A percentile compares a stretch with the other conserved stretches of the same genome.
These are phyloP conservation scores for Stomorhina lunata DNA, from an alignment of 2,888 invertebrate genomes.

Conservation along the genomic window DNA sequence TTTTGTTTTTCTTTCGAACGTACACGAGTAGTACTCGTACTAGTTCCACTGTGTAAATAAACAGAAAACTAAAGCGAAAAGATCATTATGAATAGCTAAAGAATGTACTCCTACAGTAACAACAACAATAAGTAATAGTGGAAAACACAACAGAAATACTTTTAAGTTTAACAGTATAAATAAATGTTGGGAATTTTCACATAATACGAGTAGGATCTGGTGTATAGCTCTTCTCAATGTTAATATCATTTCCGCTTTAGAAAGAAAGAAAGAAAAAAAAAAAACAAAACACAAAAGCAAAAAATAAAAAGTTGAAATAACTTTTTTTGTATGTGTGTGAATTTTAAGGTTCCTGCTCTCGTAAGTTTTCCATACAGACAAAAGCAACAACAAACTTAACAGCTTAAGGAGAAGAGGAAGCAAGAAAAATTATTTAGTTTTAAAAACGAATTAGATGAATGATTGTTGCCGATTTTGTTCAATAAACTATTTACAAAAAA, in stretches of 20 bases:
- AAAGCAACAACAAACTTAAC: not conserved
- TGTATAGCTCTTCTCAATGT: conserved; percentile 55
- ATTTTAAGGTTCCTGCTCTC: conserved; percentile 57
- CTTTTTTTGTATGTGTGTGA: not conserved
- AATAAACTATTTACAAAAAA: not conserved
- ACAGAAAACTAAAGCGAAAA: conserved; percentile 28
- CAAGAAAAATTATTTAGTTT: conserved; percentile 27
- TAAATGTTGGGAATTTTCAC: conserved; percentile 54
- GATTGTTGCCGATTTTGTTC: conserved; percentile 25
- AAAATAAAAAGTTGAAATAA: not conserved
- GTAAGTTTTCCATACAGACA: conserved; percentile 34
- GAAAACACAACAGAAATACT: not conserved
- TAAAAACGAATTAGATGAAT: conserved; percentile 26
- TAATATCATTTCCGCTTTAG: conserved; percentile 63
- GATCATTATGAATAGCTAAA: conserved; percentile 18
- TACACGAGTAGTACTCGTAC: not conserved
- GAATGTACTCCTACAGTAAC: not conserved
- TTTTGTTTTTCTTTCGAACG: not conserved
- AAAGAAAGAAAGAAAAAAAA: conserved; percentile 13
- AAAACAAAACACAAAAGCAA: conserved; percentile 14
- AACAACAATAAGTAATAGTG: not conserved
- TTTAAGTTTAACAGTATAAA: conserved; percentile 31
- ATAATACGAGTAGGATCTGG: conserved; percentile 35
- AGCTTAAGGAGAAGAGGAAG: not conserved
- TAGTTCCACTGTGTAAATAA: not conserved